Conservation (phyloP, 1,140 invertebrate genomes). For the Aphidius ervi region DNA sequence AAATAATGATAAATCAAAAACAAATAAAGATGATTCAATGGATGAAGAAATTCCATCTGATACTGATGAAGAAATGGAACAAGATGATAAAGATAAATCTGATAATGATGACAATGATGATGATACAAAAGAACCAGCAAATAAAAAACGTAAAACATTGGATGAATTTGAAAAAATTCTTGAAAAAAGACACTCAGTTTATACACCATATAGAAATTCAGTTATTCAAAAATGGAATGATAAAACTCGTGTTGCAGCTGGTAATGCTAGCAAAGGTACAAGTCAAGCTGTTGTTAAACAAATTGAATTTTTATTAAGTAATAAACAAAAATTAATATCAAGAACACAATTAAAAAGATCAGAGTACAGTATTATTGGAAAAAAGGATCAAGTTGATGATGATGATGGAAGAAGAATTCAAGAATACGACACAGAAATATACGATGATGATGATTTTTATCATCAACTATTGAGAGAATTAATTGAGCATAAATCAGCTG, state of each 20-base stretch:
- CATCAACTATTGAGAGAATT: constrained; percentile 87
- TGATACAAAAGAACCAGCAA: constrained; percentile 40
- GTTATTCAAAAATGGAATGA: constrained; percentile 91
- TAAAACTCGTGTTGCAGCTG: constrained; percentile 70
- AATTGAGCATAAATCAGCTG: constrained; percentile 84
- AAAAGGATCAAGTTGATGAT: constrained; percentile 35
- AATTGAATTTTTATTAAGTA: constrained; percentile 78
- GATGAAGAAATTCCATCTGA: constrained; percentile 54
- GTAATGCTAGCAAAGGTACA: constrained; percentile 60
- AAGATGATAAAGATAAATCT: constrained; percentile 33
- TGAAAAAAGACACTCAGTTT: constrained; percentile 60
- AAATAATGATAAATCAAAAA: constrained; percentile 27
- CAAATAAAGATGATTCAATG: constrained; percentile 43
- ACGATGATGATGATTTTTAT: constrained; percentile 97
- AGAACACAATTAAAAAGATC: constrained; percentile 78
- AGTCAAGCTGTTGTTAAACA: constrained; percentile 78
- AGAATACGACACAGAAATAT: constrained; percentile 80
- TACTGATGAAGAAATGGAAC: constrained; percentile 52
- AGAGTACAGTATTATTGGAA: constrained; percentile 70
- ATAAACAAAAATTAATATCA: constrained; percentile 71
- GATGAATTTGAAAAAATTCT: constrained; percentile 62
- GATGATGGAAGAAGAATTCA: constrained; percentile 52
- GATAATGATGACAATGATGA: constrained; percentile 43
- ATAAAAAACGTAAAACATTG: constrained; percentile 54
- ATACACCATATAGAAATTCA: constrained; percentile 68